phyloP scores from a whole-genome alignment of 2,113 vertebrate genomes.

The Fukomys damarensis region DNA sequence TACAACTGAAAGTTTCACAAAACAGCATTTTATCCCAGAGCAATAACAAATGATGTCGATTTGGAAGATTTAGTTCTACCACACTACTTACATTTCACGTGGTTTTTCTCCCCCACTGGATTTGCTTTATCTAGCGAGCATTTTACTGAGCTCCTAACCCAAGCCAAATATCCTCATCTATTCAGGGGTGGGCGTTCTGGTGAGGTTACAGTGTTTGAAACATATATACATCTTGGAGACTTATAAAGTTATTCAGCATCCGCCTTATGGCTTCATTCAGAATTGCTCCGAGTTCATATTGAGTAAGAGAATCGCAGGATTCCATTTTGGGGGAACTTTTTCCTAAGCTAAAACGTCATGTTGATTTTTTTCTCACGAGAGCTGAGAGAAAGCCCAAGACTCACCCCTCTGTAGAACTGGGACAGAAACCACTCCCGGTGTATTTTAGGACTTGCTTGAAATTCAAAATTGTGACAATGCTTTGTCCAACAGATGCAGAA shows the following conservation, averaged over 20 bases:
- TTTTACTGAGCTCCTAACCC: background rate
- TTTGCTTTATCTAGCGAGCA: background rate
- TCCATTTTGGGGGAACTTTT: background rate
- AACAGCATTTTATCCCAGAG: background rate
- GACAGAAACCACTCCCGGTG: background rate
- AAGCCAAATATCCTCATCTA: background rate
- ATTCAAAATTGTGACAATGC: slow-evolving; percentile 43
- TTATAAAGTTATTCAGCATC: background rate
- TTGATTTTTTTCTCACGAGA: slow-evolving; percentile 36
- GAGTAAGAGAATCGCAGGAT: background rate
- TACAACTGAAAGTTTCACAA: slow-evolving; percentile 3
- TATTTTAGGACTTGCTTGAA: background rate
- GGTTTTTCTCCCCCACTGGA: background rate
- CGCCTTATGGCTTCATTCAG: background rate
- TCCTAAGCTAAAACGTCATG: background rate
- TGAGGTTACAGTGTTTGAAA: background rate
- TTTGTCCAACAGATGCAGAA: background rate
- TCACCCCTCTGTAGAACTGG: background rate
- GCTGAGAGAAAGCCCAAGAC: slow-evolving; percentile 26
- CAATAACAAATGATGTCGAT: background rate
- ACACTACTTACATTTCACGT: slow-evolving; percentile 9
- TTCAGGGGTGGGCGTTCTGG: background rate
- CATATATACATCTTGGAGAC: background rate
- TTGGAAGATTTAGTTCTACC: slow-evolving; percentile 27
- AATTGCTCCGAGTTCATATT: background rate